Evolutionary conservation across 2,888 invertebrate genomes (phyloP).

Genomic region (Diabrotica balteata): DNA sequence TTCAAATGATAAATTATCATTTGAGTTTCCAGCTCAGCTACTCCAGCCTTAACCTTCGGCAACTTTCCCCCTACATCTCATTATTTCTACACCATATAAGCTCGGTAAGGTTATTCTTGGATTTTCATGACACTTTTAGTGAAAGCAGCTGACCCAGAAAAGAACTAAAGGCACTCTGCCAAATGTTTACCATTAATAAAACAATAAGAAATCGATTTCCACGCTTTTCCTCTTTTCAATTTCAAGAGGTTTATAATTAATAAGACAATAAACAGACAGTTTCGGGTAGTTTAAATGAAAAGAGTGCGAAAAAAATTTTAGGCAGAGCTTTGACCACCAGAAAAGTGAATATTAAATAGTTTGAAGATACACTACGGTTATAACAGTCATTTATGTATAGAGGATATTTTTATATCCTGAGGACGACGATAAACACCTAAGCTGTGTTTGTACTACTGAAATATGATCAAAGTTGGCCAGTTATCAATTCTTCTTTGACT

Average conservation of each 20-base stretch:
- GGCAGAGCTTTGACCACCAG: too few relatives aligned
- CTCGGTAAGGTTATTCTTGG: slow-evolving; percentile 14
- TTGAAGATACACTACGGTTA: too few relatives aligned
- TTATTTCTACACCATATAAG: slow-evolving; percentile 22
- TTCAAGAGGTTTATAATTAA: not conserved
- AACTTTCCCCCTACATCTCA: slow-evolving; percentile 15
- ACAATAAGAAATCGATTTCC: slow-evolving; percentile 3
- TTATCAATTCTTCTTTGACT: too few relatives aligned
- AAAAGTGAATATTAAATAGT: too few relatives aligned
- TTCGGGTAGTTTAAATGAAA: too few relatives aligned
- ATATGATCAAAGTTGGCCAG: too few relatives aligned
- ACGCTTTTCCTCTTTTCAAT: not conserved
- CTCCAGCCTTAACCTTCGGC: slow-evolving; percentile 18
- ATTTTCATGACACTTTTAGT: slow-evolving; percentile 12
- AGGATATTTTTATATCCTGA: too few relatives aligned
- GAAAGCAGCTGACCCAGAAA: slow-evolving; percentile 23
- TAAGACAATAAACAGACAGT: not conserved
- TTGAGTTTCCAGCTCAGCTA: slow-evolving; percentile 6
- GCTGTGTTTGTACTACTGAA: too few relatives aligned
- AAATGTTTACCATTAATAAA: slow-evolving; percentile 20
- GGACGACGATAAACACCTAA: too few relatives aligned
- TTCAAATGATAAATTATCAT: not conserved
- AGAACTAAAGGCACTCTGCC: slow-evolving; percentile 22
- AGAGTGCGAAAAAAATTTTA: too few relatives aligned
- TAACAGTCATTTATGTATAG: too few relatives aligned